Conservation (phyloP, 2,797 vertebrate genomes). For the Ctenochaetus hawaiiensis region DNA sequence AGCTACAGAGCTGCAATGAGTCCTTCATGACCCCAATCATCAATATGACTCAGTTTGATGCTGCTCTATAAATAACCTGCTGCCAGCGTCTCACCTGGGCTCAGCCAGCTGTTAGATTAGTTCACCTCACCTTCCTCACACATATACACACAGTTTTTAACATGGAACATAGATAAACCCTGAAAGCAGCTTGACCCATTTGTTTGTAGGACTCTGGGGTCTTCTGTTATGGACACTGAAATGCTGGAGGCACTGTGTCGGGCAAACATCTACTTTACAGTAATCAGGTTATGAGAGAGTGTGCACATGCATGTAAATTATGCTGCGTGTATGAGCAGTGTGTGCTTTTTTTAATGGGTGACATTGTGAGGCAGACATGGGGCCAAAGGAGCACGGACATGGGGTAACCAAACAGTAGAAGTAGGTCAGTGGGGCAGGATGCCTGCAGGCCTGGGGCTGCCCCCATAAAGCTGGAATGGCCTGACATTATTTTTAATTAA, state of each 20-base stretch:
- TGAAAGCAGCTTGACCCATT: conserved; percentile 51
- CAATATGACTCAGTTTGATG: conserved; percentile 53
- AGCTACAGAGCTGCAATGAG: conserved; percentile 28
- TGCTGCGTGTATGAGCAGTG: not conserved
- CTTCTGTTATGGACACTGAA: conserved; percentile 37
- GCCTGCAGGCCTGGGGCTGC: conserved; percentile 35
- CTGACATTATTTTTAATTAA: conserved; percentile 47
- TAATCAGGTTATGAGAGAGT: conserved; percentile 64
- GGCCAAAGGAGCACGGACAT: conserved; percentile 9
- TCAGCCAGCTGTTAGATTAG: conserved; percentile 58
- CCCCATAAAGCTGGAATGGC: conserved; percentile 33
- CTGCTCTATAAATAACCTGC: conserved; percentile 54
- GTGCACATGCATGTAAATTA: conserved; percentile 44
- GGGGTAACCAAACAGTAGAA: conserved; percentile 51
- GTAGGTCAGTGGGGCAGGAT: conserved; percentile 69
- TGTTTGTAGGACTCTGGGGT: conserved; percentile 40
- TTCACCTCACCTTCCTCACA: conserved; percentile 24
- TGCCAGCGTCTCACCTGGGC: conserved; percentile 47
- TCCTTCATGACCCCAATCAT: conserved; percentile 57
- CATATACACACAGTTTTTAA: conserved; percentile 14
- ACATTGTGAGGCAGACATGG: conserved; percentile 6
- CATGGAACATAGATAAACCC: conserved; percentile 5
- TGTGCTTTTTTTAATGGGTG: conserved; percentile 28
- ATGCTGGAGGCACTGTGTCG: conserved; percentile 32
- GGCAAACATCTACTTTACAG: conserved; percentile 26